Base-by-base conservation (phyloP, 2,888 invertebrate species). In the Drosophila macrospina region DNA sequence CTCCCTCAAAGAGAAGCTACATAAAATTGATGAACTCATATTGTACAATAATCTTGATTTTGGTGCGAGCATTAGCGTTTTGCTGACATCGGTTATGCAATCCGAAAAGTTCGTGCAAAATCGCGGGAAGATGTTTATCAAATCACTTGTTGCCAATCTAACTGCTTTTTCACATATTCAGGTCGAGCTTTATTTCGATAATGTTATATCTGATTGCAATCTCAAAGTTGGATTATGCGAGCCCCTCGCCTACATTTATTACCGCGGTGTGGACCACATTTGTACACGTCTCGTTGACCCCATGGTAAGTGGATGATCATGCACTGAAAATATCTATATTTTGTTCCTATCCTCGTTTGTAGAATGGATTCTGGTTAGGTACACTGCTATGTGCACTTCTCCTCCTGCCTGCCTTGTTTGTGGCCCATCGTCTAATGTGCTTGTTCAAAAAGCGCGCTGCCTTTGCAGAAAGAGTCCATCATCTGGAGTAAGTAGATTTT, bases 321-420 rank as follows among this genome's bases (percentile, higher is more conserved):
- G 5, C 4, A 16, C n/a, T n/a, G 5, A 7, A 26, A 36, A 11
- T 28, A 24, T 28, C 15, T 0, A 28, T 1, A 36, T 10, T 36
- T 26, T 16, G 0, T 5, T 16, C 5, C 6, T 11, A 0, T 0
- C 20, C 11, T 4, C 16, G 4, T 24, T 47, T 61, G 37, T 93
- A 98, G 98, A 97, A 98, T 93, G 98, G 97, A 45, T 97, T 96
- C 93, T 98, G 98, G 98, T 94, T 96, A 87, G 96, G 97, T 65
- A 93, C 97, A 71, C 94, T 96, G 72, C 96, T 96, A 95, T 96
- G 96, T 91, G 93, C 96, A 83, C 81, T 97, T 68, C 94, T 98
- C 78, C 96, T 97, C 92, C 93, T 97, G 89, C 96, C 97, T 55
- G 94, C 96, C 68, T 94, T 98, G 89, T 93, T 96, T 82, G 93